Conservation (phyloP, 2,113 vertebrate species). For the Ophiodon elongatus region DNA sequence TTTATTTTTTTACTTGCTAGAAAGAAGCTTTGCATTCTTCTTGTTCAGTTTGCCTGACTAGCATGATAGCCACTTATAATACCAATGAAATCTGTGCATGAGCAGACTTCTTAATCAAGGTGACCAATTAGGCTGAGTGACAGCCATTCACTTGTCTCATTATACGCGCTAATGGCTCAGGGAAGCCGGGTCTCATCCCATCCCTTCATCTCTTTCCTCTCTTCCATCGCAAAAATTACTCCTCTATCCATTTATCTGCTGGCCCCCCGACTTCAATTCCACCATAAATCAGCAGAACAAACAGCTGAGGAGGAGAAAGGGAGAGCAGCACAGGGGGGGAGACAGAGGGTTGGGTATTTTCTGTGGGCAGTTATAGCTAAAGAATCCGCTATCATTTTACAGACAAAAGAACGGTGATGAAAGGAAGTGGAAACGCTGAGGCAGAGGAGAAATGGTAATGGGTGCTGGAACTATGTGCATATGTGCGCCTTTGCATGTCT, state of each 20-base stretch:
- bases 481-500: conserved; percentile 31
- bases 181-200: conserved; percentile 39
- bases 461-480: conserved; percentile 38
- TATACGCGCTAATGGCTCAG: conserved; percentile 66
- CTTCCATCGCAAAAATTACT: conserved; percentile 63
- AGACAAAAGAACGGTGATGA: conserved; percentile 69
- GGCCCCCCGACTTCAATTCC: conserved; percentile 60
- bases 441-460: conserved; percentile 47
- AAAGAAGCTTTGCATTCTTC: conserved; percentile 9
- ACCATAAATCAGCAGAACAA: conserved; percentile 72
- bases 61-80: conserved; percentile 8
- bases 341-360: conserved; percentile 61
- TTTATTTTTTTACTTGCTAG: neutral
- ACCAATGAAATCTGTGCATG: conserved; percentile 35
- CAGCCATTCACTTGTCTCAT: conserved; percentile 69
- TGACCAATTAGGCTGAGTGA: conserved; percentile 76
- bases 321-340: conserved; percentile 28
- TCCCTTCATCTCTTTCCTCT: conserved; percentile 54
- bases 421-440: conserved; percentile 65
- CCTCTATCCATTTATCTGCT: conserved; percentile 56
- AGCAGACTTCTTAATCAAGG: conserved; percentile 65
- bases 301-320: conserved; percentile 51
- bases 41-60: neutral
- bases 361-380: conserved; percentile 47
- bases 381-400: conserved; percentile 60